These are phyloP conservation scores for Hydractinia symbiolongicarpus DNA, from an alignment of 30 jellyfish, hydroid and myxozoan species.

Conservation along the genomic window DNA sequence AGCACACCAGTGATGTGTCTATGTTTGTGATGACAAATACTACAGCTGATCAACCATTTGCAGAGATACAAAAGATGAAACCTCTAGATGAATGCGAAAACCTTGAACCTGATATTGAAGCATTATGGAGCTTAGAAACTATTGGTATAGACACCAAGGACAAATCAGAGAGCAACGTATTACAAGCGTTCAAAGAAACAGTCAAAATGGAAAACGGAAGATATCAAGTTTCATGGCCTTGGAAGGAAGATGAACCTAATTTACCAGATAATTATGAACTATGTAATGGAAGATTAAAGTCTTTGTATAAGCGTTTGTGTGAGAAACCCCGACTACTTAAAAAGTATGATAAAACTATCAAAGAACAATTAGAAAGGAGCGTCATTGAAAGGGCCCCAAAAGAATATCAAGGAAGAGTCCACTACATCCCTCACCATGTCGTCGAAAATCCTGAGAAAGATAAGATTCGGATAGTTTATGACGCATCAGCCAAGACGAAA, in stretches of 20 bases:
- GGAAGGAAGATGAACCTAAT: background rate
- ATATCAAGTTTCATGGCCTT: background rate
- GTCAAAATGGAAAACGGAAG: slow-evolving; percentile 3
- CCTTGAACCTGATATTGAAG: slow-evolving; percentile 9
- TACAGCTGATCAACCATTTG: too few species aligned
- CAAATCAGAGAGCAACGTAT: slow-evolving; percentile 4
- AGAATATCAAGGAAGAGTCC: too few species aligned
- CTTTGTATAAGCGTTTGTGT: slow-evolving; percentile 4
- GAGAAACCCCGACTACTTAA: slow-evolving; percentile 5
- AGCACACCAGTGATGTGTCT: too few species aligned
- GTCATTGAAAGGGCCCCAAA: too few species aligned
- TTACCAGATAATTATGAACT: slow-evolving; percentile 7
- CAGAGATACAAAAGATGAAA: too few species aligned
- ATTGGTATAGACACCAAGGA: background rate
- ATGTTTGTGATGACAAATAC: too few species aligned
- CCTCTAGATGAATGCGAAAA: slow-evolving; percentile 1
- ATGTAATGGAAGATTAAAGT: slow-evolving; percentile 7
- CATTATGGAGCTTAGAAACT: background rate
- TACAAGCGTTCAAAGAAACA: slow-evolving; percentile 8
- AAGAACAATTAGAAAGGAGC: too few species aligned
- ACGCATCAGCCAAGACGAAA: too few species aligned
- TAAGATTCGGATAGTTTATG: too few species aligned
- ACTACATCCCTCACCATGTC: too few species aligned
- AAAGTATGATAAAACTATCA: too few species aligned
- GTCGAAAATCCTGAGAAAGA: too few species aligned